Conservation (phyloP, 2,888 invertebrate species). For the Alviniconcha strummeri region DNA sequence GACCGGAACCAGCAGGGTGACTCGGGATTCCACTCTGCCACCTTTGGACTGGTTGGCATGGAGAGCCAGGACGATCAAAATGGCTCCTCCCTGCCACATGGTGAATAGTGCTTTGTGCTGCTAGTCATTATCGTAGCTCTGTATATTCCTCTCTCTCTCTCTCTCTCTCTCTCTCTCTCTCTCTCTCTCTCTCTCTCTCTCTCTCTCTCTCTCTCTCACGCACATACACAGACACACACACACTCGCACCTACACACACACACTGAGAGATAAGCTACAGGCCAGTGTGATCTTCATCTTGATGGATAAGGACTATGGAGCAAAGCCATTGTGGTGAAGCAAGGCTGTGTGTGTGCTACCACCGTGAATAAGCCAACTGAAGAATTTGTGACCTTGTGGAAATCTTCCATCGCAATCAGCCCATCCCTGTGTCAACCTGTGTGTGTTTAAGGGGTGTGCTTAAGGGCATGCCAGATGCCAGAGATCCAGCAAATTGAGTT, state of each 20-base stretch:
- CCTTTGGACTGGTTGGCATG: constrained; percentile 29
- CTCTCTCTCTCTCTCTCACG: neutral
- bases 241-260: no score
- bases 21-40: neutral
- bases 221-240: no score
- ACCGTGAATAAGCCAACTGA: neutral
- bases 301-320: no score
- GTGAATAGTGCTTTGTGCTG: constrained; percentile 26
- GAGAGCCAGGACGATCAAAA: constrained; percentile 32
- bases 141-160: constrained; percentile 28
- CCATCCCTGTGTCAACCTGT: neutral
- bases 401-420: neutral
- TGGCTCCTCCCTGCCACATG: constrained; percentile 20
- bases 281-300: no score
- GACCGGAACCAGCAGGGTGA: constrained; percentile 4
- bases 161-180: constrained; percentile 28
- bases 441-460: constrained; percentile 2
- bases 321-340: no score
- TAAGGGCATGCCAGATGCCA: neutral
- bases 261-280: no score
- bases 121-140: neutral
- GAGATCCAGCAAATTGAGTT: no score
- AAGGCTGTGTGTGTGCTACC: no score
- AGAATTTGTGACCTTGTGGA: neutral
- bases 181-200: constrained; percentile 19